Percentiles rank a stretch among this genome's conserved stretches.
Evolutionary conservation across 2,113 vertebrate species (phyloP).

Genomic region (Nycticorax nycticorax): DNA sequence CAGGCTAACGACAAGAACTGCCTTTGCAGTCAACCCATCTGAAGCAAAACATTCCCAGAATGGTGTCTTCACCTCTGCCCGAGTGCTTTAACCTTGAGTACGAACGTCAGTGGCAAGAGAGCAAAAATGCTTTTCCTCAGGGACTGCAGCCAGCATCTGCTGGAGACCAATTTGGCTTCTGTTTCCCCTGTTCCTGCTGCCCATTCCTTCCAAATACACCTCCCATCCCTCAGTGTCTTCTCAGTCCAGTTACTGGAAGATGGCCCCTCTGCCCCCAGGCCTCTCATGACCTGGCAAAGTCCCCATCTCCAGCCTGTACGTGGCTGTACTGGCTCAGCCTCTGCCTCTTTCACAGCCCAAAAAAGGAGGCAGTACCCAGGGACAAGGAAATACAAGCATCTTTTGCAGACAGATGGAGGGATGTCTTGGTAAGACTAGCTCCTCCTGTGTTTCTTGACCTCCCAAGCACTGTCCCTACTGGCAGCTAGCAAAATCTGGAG

Average conservation of each 20-base stretch:
- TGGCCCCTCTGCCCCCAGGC: background rate
- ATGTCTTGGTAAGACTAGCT: background rate
- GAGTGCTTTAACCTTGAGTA: background rate
- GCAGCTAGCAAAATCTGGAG: background rate
- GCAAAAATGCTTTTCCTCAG: background rate
- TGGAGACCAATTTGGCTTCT: background rate
- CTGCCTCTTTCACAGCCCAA: background rate
- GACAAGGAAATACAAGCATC: background rate
- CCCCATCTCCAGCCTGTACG: background rate
- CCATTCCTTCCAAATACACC: background rate
- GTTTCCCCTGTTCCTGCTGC: background rate
- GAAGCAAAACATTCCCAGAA: background rate
- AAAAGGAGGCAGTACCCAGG: background rate
- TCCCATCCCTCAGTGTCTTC: background rate
- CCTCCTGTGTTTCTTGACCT: background rate
- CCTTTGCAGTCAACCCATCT: background rate
- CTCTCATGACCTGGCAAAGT: background rate
- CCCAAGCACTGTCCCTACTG: background rate
- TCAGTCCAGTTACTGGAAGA: background rate
- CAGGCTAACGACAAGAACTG: background rate
- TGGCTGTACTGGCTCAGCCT: background rate
- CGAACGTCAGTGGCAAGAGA: background rate
- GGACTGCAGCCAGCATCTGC: background rate
- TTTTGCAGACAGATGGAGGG: background rate
- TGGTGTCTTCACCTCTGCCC: background rate